Conservation (phyloP, 2,113 vertebrate species). For the Brachionichthys hirsutus region DNA sequence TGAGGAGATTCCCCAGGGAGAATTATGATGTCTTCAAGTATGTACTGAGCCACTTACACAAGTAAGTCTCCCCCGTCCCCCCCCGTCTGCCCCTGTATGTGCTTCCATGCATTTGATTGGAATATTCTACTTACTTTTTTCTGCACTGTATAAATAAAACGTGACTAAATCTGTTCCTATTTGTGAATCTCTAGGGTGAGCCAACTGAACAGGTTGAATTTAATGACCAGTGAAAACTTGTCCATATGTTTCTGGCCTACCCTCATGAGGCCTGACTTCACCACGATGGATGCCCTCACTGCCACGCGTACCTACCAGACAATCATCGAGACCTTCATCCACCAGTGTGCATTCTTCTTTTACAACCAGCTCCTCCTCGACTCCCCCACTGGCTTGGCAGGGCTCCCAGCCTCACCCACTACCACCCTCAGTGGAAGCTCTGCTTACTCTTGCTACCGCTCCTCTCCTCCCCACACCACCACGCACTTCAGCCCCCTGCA, state of each 20-base stretch:
- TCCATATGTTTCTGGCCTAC: constrained; percentile 99
- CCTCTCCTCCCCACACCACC: constrained; percentile 68
- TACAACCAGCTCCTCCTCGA: constrained; percentile 87
- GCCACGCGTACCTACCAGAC: constrained; percentile 95
- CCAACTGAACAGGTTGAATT: constrained; percentile 87
- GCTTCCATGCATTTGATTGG: background rate
- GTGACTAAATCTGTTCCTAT: constrained; percentile 13
- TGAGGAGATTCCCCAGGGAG: constrained; percentile 89
- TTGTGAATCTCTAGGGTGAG: constrained; percentile 80
- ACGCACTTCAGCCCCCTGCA: constrained; percentile 75
- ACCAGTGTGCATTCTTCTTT: constrained; percentile 96
- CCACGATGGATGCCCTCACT: constrained; percentile 94
- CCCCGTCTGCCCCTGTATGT: background rate
- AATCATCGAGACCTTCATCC: constrained; percentile 97
- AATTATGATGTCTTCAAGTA: constrained; percentile 96
- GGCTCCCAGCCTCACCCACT: constrained; percentile 73
- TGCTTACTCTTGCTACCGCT: constrained; percentile 74
- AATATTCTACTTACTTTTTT: no score
- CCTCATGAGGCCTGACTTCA: constrained; percentile 91
- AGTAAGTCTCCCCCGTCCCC: constrained; percentile 72
- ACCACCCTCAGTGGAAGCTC: constrained; percentile 77
- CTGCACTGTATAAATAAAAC: background rate
- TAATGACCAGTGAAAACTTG: constrained; percentile 96
- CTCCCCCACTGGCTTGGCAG: constrained; percentile 75
- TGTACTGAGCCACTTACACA: constrained; percentile 90